Evolutionary conservation across 2,113 vertebrate species (phyloP).

Genomic region (Cranoglanis bouderius): DNA sequence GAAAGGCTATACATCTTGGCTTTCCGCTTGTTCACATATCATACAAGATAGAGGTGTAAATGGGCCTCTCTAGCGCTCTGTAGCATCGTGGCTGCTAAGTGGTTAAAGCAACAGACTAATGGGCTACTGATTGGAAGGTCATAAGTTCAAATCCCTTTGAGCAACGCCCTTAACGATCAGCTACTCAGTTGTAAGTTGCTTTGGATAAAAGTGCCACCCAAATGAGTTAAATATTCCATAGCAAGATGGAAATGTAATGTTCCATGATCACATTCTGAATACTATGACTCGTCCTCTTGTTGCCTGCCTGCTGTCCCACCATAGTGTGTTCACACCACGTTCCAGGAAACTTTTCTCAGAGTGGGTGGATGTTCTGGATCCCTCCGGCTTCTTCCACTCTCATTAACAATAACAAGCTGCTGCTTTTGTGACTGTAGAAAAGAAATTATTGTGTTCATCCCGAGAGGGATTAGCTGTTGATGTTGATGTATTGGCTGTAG

Average conservation of each 20-base stretch:
- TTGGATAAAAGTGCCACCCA: neutral
- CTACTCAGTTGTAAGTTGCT: neutral
- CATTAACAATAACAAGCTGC: neutral
- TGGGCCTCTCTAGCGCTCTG: neutral
- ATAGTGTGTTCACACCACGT: neutral
- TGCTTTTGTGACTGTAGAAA: neutral
- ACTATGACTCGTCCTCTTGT: neutral
- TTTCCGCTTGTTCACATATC: neutral
- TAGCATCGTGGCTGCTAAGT: neutral
- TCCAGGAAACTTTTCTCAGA: neutral
- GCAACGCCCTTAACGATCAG: neutral
- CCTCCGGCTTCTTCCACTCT: neutral
- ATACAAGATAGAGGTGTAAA: neutral
- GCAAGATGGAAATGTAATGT: neutral
- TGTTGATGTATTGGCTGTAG: neutral
- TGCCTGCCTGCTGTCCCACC: neutral
- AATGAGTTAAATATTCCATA: neutral
- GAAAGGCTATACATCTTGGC: too few species aligned
- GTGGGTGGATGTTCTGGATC: neutral
- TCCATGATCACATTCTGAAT: neutral
- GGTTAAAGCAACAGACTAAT: neutral
- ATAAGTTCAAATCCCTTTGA: neutral
- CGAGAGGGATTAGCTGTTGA: neutral
- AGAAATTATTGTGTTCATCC: neutral
- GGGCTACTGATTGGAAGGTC: neutral